Conservation (phyloP, 2,113 vertebrate genomes). For the Tragelaphus imberbis region DNA sequence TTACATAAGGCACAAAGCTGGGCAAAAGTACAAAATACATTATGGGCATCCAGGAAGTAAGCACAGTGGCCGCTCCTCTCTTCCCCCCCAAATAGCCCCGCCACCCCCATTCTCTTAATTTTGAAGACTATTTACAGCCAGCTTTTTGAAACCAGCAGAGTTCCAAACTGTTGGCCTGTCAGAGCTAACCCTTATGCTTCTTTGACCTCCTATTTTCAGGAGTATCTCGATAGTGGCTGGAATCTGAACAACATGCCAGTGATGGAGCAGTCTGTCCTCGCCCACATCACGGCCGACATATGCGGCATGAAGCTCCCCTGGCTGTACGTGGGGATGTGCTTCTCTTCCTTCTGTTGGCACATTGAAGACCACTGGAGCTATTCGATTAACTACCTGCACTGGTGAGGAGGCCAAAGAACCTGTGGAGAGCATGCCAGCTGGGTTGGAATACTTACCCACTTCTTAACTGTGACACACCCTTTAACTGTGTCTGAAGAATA, state of each 20-base stretch:
- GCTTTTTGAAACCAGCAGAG: not conserved
- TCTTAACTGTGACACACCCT: not conserved
- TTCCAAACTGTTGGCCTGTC: not conserved
- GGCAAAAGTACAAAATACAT: not conserved
- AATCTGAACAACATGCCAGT: conserved; percentile 99
- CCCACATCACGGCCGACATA: conserved; percentile 97
- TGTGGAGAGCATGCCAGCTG: not conserved
- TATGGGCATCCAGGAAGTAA: not conserved
- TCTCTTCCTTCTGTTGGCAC: conserved; percentile 99
- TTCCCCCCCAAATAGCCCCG: not conserved
- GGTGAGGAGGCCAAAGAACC: conserved; percentile 79
- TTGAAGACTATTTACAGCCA: not conserved
- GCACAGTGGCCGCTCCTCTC: no score
- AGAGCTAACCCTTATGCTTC: not conserved
- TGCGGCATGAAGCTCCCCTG: conserved; percentile 99
- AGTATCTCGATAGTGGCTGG: conserved; percentile 96
- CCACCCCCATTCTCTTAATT: not conserved
- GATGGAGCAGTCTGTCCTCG: conserved; percentile 96
- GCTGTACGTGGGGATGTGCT: conserved; percentile 99
- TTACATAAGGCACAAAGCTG: not conserved
- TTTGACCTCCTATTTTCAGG: conserved; percentile 77
- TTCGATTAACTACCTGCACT: conserved; percentile 98
- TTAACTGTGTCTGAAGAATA: not conserved
- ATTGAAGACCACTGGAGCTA: conserved; percentile 99
- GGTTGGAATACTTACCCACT: not conserved